Percentiles rank a stretch among this genome's conserved stretches.
phyloP scores from a whole-genome alignment of 1,140 invertebrate genomes.

The Cydia pomonella region DNA sequence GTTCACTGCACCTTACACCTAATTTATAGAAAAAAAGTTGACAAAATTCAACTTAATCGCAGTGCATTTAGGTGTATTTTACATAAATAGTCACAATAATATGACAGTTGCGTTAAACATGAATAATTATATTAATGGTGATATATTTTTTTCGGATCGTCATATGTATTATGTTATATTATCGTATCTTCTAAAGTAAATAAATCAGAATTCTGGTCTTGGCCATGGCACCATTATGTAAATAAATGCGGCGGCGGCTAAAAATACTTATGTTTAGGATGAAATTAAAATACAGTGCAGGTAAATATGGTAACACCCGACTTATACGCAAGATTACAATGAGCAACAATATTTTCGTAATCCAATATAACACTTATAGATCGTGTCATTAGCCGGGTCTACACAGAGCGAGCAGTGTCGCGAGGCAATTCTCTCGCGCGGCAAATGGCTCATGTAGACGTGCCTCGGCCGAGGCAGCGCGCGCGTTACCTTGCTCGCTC shows the following conservation, averaged over 20 bases:
- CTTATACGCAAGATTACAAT: background rate
- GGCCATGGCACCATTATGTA: constrained; percentile 7
- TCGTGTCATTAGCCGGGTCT: too few species aligned
- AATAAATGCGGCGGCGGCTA: background rate
- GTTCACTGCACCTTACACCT: background rate
- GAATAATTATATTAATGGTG: background rate
- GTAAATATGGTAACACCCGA: constrained; percentile 28
- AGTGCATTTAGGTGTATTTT: constrained; percentile 1
- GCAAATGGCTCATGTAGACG: too few species aligned
- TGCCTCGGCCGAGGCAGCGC: too few species aligned
- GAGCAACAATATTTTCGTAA: background rate
- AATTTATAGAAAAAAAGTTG: background rate
- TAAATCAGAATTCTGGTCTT: background rate
- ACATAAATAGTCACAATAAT: background rate
- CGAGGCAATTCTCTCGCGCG: too few species aligned
- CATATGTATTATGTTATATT: too few species aligned
- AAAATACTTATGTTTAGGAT: constrained; percentile 5
- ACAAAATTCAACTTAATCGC: background rate
- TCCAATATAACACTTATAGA: background rate
- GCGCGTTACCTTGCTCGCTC: too few species aligned
- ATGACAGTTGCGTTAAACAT: background rate
- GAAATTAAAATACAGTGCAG: background rate
- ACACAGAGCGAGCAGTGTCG: too few species aligned
- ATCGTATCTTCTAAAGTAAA: background rate
- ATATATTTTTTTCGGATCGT: background rate